A percentile compares a stretch with the other conserved stretches of the same genome.
Conservation (phyloP, 2,888 invertebrate genomes). For the Cephonodes hylas region DNA sequence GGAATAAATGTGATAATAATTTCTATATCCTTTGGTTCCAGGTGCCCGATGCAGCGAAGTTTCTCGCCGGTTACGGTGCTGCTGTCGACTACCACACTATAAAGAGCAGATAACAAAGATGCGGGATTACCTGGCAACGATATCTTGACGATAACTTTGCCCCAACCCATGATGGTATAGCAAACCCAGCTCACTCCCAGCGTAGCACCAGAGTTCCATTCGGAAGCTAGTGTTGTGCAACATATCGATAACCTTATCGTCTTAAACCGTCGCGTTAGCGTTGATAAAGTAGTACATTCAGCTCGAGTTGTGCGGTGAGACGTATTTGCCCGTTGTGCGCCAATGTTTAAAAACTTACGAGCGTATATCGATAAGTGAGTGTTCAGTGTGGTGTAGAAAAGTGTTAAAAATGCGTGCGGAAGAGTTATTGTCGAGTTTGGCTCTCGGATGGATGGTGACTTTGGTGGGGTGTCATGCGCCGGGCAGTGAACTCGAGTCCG, state of each 20-base stretch:
- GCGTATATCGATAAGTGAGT: constrained; percentile 40
- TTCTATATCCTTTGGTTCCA: constrained; percentile 57
- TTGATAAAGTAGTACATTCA: constrained; percentile 31
- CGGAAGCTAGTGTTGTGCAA: constrained; percentile 54
- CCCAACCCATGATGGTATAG: constrained; percentile 19
- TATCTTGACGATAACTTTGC: constrained; percentile 53
- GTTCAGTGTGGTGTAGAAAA: constrained; percentile 45
- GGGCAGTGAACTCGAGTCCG: constrained; percentile 67
- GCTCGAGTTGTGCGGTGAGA: constrained; percentile 37
- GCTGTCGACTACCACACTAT: constrained; percentile 58
- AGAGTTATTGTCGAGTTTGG: constrained; percentile 60
- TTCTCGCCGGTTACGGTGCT: constrained; percentile 70
- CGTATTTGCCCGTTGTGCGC: constrained; percentile 42
- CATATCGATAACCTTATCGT: constrained; percentile 48
- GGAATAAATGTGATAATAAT: background rate
- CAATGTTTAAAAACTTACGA: constrained; percentile 56
- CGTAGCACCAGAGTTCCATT: constrained; percentile 32
- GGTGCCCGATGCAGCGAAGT: constrained; percentile 67
- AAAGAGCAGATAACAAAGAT: constrained; percentile 37
- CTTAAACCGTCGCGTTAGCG: constrained; percentile 45
- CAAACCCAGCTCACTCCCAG: constrained; percentile 19
- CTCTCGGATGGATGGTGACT: constrained; percentile 58
- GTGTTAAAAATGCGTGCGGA: constrained; percentile 58
- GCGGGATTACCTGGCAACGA: constrained; percentile 40
- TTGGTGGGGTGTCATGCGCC: constrained; percentile 65